phyloP scores from a whole-genome alignment of 2,113 vertebrate genomes.

The Eptesicus fuscus region DNA sequence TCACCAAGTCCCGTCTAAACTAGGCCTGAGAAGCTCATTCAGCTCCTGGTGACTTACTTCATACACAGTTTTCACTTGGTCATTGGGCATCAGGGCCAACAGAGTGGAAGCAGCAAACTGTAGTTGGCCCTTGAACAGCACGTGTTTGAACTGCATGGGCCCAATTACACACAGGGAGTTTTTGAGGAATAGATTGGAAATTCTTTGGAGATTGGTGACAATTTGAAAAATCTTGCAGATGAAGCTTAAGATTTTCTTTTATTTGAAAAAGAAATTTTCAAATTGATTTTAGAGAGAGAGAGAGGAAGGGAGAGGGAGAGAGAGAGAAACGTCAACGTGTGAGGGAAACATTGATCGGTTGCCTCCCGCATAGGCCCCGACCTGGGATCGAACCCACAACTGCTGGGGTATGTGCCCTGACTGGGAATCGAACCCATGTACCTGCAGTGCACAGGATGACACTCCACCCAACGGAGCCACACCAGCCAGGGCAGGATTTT shows the following conservation, averaged over 20 bases:
- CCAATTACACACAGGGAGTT: neutral
- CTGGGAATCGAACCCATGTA: neutral
- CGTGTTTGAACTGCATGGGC: too few species aligned
- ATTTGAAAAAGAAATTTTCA: neutral
- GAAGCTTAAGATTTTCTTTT: neutral
- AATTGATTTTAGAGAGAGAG: neutral
- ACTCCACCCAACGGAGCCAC: neutral
- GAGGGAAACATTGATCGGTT: neutral
- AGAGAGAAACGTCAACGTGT: neutral
- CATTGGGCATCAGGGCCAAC: neutral
- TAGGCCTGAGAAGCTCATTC: neutral
- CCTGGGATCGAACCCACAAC: neutral
- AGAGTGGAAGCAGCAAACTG: neutral
- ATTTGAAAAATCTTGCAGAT: neutral
- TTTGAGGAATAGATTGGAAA: neutral
- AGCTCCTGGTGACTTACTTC: neutral
- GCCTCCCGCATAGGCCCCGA: rapidly evolving
- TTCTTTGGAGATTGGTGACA: neutral
- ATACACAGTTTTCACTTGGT: neutral
- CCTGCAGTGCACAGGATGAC: neutral
- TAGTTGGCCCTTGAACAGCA: neutral
- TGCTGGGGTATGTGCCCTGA: neutral
- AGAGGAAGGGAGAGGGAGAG: neutral
- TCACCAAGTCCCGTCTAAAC: neutral
- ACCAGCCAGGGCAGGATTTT: neutral